phyloP scores from a whole-genome alignment of 1,140 invertebrate species.

The Eufriesea mexicana region DNA sequence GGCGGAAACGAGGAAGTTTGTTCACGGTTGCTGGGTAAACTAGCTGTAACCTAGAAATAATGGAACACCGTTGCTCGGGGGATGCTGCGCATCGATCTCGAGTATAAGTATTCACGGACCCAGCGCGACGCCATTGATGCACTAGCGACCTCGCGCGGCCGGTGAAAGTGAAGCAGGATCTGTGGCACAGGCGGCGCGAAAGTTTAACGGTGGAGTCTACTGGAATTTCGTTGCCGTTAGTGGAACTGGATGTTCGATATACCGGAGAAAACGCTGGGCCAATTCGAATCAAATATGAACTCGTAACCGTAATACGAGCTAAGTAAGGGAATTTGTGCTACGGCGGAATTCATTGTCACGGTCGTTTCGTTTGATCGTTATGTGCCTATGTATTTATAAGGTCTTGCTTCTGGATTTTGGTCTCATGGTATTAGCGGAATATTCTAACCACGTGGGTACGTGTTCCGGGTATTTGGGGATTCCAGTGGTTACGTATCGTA shows the following conservation, averaged over 20 bases:
- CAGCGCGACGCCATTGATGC: not conserved
- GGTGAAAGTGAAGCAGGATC: slow-evolving; percentile 12
- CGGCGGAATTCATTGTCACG: slow-evolving; percentile 6
- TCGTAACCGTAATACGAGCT: not conserved
- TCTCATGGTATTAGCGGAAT: too few relatives aligned
- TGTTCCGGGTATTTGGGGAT: not conserved
- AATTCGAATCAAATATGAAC: not conserved
- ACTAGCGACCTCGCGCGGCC: not conserved
- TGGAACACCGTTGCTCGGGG: not conserved
- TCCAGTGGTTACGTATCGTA: too few relatives aligned
- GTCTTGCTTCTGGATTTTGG: not conserved
- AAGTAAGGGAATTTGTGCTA: not conserved
- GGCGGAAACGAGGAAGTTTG: not conserved
- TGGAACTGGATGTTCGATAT: slow-evolving; percentile 2
- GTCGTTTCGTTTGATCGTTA: not conserved
- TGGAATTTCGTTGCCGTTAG: slow-evolving; percentile 5
- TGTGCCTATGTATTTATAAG: not conserved
- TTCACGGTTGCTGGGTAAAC: not conserved
- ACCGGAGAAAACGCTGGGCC: not conserved
- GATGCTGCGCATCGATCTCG: not conserved
- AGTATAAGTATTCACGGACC: not conserved
- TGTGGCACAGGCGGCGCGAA: not conserved
- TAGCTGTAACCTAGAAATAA: slow-evolving; percentile 14
- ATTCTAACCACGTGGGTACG: not conserved
- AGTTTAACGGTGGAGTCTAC: not conserved